Evolutionary conservation across 2,888 invertebrate species (phyloP), one percentile per base, ranked within the genome.

Genomic region (Troides aeacus): DNA sequence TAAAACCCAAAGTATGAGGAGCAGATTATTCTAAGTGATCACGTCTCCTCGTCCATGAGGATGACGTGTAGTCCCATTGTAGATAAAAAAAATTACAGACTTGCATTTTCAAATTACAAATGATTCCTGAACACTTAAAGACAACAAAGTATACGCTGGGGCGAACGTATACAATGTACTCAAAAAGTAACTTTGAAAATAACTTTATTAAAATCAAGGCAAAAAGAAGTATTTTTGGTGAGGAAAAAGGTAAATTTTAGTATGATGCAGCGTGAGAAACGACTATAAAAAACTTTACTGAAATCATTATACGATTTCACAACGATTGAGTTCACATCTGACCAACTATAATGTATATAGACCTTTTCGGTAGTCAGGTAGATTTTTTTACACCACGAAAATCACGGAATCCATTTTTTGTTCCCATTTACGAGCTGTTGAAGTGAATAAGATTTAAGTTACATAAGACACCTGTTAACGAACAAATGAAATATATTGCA

Each of bases 271-370:
- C 89, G 90, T 91, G 90, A 85, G 90, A 89, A 90, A 80, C 75
- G 72, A 79, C 76, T 77, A 81, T 78, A 60, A 71, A 73, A 71
- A 77, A 77, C 76, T 76, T 73, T 66, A 71, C 65, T 70, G 72
- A 77, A 76, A 77, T 76, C 75, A 76, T 75, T 82, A 81, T 82
- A 82, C 80, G 78, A 74, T 77, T 74, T 75, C 74, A 73, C 74
- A 77, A 73, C 42, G 81, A 85, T 86, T 83, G 83, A 84, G 81
- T 83, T 81, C 80, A 82, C 88, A 87, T 87, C 88, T 87, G 85
- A 85, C 83, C 83, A 77, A 77, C 76, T 77, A 77, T 77, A 79
- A 79, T 69, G 63, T 72, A 65, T 21, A n/a, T 15, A 21, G 78
- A 69, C 69, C 74, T 77, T 84, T 84, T 81, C 82, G 76, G 84